phyloP scores from a whole-genome alignment of 2,888 invertebrate genomes.

The Spodoptera exigua region DNA sequence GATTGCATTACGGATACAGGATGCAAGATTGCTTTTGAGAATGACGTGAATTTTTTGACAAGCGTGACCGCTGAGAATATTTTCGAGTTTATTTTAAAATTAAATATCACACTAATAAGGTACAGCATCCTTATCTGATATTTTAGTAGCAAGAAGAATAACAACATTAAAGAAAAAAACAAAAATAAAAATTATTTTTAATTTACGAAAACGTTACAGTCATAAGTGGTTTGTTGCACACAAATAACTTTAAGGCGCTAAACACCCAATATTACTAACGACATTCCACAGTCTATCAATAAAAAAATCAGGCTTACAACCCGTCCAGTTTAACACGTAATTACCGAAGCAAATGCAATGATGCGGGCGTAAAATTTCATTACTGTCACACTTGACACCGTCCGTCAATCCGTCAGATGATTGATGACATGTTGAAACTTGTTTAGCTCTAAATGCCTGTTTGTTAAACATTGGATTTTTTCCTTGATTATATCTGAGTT shows the following conservation, averaged over 20 bases:
- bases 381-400: slow-evolving; percentile 76
- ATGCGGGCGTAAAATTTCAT: slow-evolving; percentile 84
- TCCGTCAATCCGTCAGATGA: slow-evolving; percentile 78
- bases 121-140: too few species aligned
- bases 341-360: slow-evolving; percentile 68
- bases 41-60: slow-evolving; percentile 1
- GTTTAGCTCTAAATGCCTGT: slow-evolving; percentile 78
- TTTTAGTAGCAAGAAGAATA: too few species aligned
- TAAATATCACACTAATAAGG: too few species aligned
- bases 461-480: slow-evolving; percentile 75
- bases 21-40: slow-evolving; percentile 20
- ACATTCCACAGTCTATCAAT: slow-evolving; percentile 54
- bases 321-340: slow-evolving; percentile 61
- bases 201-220: too few species aligned
- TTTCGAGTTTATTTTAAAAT: slow-evolving; percentile 6
- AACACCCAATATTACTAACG: slow-evolving; percentile 45
- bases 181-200: too few species aligned
- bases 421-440: slow-evolving; percentile 77
- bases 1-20: slow-evolving; percentile 30
- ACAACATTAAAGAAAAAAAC: too few species aligned
- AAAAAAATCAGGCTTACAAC: slow-evolving; percentile 56
- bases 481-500: slow-evolving; percentile 54
- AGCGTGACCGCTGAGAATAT: neutral
- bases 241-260: slow-evolving; percentile 7
- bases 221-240: too few species aligned